Conservation (phyloP, 2,888 invertebrate species). For the Megamerina dolium region DNA sequence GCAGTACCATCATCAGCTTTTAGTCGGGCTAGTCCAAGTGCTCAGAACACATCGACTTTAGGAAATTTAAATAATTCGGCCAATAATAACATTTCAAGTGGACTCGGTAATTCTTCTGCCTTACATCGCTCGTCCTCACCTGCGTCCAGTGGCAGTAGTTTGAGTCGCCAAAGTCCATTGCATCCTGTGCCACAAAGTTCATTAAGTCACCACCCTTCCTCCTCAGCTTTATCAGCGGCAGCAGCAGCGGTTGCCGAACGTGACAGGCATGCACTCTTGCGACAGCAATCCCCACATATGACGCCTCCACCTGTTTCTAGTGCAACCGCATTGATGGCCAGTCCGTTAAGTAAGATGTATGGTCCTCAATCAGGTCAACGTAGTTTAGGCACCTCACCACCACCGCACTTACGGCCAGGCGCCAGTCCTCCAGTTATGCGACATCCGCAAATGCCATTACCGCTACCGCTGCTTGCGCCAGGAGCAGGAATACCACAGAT, state of each 20-base stretch:
- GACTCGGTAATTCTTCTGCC: conserved; percentile 26
- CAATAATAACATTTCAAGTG: conserved; percentile 27
- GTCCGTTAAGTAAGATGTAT: conserved; percentile 50
- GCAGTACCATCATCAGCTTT: conserved; percentile 49
- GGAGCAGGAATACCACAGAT: conserved; percentile 47
- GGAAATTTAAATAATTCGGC: conserved; percentile 19
- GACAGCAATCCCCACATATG: conserved; percentile 50
- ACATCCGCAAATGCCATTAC: conserved; percentile 50
- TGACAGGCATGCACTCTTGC: conserved; percentile 46
- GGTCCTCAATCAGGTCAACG: conserved; percentile 53
- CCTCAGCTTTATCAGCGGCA: conserved; percentile 47
- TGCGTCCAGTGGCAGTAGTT: conserved; percentile 41
- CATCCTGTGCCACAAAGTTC: conserved; percentile 50
- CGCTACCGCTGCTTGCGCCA: conserved; percentile 47
- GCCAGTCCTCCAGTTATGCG: conserved; percentile 55
- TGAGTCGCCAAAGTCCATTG: conserved; percentile 49
- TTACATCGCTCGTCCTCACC: conserved; percentile 48
- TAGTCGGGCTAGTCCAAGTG: conserved; percentile 50
- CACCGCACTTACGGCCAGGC: conserved; percentile 48
- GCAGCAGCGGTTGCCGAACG: conserved; percentile 50
- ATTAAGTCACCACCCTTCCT: conserved; percentile 48
- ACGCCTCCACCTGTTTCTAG: conserved; percentile 51
- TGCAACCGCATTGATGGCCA: conserved; percentile 48
- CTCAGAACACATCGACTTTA: conserved; percentile 37
- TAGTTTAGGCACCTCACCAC: conserved; percentile 53